Evolutionary conservation across 2,113 vertebrate species (phyloP).

Genomic region (Odocoileus virginianus): DNA sequence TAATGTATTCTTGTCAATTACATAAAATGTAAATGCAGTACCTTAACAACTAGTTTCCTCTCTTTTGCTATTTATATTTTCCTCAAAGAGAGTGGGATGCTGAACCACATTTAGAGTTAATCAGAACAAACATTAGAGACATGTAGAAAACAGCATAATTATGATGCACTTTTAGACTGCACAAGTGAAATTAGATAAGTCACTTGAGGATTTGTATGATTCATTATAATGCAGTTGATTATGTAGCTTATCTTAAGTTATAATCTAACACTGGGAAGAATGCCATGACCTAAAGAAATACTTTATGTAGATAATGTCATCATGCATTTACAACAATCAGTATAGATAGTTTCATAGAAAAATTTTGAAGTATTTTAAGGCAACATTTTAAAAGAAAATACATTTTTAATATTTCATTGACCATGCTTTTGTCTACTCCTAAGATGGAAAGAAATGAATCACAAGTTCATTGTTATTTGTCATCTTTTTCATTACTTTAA

Average conservation of each 20-base stretch:
- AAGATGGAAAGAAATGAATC: neutral
- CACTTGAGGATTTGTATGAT: conserved; percentile 28
- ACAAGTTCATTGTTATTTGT: neutral
- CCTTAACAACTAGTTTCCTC: neutral
- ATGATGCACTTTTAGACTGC: conserved; percentile 1
- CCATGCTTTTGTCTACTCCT: neutral
- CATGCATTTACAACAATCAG: neutral
- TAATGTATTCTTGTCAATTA: neutral
- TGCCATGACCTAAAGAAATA: neutral
- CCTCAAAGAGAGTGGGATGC: neutral
- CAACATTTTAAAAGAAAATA: neutral
- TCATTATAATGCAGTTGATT: conserved; percentile 34
- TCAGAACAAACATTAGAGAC: conserved; percentile 12
- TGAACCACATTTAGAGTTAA: conserved; percentile 45
- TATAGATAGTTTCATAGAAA: neutral
- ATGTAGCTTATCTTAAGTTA: conserved; percentile 34
- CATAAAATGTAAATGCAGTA: neutral
- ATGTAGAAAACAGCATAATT: conserved; percentile 46
- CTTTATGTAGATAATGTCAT: neutral
- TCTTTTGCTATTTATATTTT: conserved; percentile 32
- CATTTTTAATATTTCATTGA: neutral
- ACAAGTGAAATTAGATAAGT: conserved; percentile 45
- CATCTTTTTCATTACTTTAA: neutral
- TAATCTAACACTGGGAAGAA: neutral
- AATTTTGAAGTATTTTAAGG: neutral